Evolutionary conservation across 2,888 invertebrate genomes (phyloP).

Genomic region (Chymomyza procnemis): DNA sequence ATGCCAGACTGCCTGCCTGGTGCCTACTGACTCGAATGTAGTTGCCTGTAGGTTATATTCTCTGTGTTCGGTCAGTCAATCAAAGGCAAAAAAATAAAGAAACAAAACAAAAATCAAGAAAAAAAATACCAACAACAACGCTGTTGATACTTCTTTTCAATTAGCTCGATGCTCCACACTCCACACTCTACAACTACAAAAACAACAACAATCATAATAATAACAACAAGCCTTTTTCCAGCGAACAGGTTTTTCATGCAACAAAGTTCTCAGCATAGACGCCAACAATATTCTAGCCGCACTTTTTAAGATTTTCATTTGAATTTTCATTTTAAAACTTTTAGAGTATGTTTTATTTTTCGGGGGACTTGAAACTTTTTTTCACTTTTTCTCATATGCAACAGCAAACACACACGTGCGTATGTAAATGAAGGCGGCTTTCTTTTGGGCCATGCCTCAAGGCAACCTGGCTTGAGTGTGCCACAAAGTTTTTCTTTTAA

Average conservation of each 20-base stretch:
- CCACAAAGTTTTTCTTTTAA: slow-evolving; percentile 41
- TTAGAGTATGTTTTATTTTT: slow-evolving; percentile 27
- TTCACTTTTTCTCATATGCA: slow-evolving; percentile 24
- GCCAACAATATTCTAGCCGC: slow-evolving; percentile 35
- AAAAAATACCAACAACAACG: slow-evolving; percentile 58
- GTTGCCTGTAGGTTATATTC: slow-evolving; percentile 36
- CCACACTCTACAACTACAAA: slow-evolving; percentile 34
- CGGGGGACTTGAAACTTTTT: slow-evolving; percentile 7
- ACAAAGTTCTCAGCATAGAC: slow-evolving; percentile 29
- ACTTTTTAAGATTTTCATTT: slow-evolving; percentile 50
- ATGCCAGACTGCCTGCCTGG: slow-evolving; percentile 66
- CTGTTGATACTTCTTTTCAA: slow-evolving; percentile 67
- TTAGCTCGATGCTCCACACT: slow-evolving; percentile 47
- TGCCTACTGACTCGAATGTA: slow-evolving; percentile 14
- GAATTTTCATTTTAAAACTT: slow-evolving; percentile 55
- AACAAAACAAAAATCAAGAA: slow-evolving; percentile 19
- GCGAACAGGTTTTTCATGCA: slow-evolving; percentile 66
- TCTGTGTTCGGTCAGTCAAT: slow-evolving; percentile 61
- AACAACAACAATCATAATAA: slow-evolving; percentile 13
- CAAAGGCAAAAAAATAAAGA: slow-evolving; percentile 40
- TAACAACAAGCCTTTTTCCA: slow-evolving; percentile 52
- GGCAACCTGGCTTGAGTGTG: slow-evolving; percentile 12
- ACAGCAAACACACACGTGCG: slow-evolving; percentile 23
- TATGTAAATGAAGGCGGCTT: slow-evolving; percentile 8
- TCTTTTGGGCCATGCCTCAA: slow-evolving; percentile 11